A percentile compares a stretch with the other conserved stretches of the same genome.
Conservation (phyloP, 2,113 vertebrate species). For the Aythya baeri region DNA sequence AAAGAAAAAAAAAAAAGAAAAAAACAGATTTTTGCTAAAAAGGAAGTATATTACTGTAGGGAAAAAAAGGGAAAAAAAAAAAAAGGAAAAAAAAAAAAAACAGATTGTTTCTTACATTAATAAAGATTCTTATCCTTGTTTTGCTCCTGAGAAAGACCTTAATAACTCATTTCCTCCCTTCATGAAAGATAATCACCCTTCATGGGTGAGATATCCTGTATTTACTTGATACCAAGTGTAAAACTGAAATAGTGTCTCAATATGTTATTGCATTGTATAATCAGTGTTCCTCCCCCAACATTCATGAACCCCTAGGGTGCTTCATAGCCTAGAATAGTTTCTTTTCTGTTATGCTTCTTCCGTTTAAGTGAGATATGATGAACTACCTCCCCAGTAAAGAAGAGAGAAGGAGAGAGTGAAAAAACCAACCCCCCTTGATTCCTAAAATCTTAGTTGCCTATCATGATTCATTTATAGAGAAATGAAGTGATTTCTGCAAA, state of each 20-base stretch:
- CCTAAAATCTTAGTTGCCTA: conserved; percentile 56
- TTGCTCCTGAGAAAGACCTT: conserved; percentile 71
- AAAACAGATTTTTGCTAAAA: conserved; percentile 52
- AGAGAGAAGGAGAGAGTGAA: conserved; percentile 23
- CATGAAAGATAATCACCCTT: conserved; percentile 78
- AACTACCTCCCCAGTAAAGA: conserved; percentile 64
- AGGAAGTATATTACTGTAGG: conserved; percentile 47
- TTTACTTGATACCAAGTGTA: conserved; percentile 73
- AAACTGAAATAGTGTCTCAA: conserved; percentile 77
- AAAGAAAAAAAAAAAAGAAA: background rate
- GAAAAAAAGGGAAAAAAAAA: background rate
- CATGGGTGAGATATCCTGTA: conserved; percentile 78
- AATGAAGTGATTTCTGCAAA: conserved; percentile 55
- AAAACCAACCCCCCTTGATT: background rate
- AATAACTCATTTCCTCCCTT: conserved; percentile 74
- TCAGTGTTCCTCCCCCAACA: conserved; percentile 72
- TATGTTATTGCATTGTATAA: conserved; percentile 72
- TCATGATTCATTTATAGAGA: conserved; percentile 62
- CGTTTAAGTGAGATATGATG: conserved; percentile 67
- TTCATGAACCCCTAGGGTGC: conserved; percentile 76
- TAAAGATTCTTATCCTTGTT: conserved; percentile 71
- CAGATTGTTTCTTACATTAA: conserved; percentile 59
- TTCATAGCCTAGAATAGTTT: conserved; percentile 70
- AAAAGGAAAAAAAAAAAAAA: background rate
- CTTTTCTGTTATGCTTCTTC: conserved; percentile 52